These are phyloP conservation scores for Catharus ustulatus DNA, from an alignment of 2,797 vertebrate genomes.

Conservation along the genomic window DNA sequence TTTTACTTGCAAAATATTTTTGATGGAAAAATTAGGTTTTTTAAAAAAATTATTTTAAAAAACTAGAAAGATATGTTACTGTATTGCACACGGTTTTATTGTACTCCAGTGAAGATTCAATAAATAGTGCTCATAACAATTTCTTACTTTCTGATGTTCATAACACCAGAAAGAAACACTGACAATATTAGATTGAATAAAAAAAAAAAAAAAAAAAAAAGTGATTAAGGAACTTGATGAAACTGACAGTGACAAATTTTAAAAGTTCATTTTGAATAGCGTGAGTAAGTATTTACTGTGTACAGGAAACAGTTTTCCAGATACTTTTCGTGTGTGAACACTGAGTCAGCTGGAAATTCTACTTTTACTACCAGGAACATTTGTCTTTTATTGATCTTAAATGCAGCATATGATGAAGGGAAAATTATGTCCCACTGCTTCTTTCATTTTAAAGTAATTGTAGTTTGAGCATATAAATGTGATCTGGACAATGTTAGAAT, in stretches of 20 bases:
- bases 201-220: not conserved
- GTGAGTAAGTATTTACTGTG: not conserved
- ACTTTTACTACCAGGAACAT: not conserved
- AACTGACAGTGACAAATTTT: not conserved
- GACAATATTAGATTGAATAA: not conserved
- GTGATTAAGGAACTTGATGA: not conserved
- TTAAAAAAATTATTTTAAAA: not conserved
- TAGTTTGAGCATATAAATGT: not conserved
- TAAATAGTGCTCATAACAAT: not conserved
- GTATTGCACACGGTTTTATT: not conserved
- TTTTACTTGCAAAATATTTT: not conserved
- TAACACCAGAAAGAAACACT: not conserved
- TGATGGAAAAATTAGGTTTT: not conserved
- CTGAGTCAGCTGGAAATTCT: not conserved
- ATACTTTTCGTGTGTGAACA: not conserved
- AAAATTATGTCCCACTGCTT: not conserved
- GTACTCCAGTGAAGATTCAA: not conserved
- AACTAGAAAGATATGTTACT: not conserved
- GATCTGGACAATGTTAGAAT: not conserved
- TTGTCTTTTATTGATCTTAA: not conserved
- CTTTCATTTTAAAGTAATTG: not conserved
- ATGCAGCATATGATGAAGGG: not conserved
- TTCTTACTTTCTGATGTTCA: not conserved
- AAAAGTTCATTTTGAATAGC: not conserved
- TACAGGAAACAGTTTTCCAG: not conserved